Evolutionary conservation across 2,113 vertebrate species (phyloP).

Genomic region (Galeopterus variegatus): DNA sequence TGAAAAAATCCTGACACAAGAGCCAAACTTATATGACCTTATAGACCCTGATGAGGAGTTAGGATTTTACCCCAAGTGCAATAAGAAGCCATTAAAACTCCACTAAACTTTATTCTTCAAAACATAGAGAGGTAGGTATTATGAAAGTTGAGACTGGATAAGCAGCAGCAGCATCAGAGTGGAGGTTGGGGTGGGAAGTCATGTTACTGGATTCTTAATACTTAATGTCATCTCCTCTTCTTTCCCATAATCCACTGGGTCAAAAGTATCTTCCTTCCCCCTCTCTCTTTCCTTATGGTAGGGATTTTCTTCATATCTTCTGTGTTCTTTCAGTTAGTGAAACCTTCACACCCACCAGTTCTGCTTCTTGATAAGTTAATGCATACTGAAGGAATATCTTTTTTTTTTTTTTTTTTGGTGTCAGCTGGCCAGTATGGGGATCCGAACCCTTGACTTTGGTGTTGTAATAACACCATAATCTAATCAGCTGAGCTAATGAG

Average conservation of each 20-base stretch:
- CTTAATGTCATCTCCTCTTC: background rate
- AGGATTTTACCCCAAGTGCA: background rate
- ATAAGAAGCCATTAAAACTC: background rate
- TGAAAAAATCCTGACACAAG: background rate
- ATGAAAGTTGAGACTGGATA: background rate
- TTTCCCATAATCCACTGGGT: background rate
- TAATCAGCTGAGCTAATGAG: no score
- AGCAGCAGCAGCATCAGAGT: background rate
- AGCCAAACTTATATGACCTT: background rate
- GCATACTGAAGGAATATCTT: background rate
- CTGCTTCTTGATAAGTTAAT: slow-evolving; percentile 51
- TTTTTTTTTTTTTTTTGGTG: no score
- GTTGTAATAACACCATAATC: no score
- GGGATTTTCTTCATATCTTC: background rate
- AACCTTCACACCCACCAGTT: background rate
- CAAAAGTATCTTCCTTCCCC: background rate
- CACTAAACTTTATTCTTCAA: slow-evolving; percentile 5
- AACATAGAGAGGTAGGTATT: background rate
- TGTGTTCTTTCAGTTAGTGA: slow-evolving; percentile 1
- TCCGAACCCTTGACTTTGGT: no score
- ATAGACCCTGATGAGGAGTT: background rate
- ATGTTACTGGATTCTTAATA: background rate
- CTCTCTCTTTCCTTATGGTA: background rate
- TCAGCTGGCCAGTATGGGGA: no score
- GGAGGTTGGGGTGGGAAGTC: background rate